phyloP scores from a whole-genome alignment of 2,888 invertebrate species.

The Pseudococcus jackbeardsleyi region DNA sequence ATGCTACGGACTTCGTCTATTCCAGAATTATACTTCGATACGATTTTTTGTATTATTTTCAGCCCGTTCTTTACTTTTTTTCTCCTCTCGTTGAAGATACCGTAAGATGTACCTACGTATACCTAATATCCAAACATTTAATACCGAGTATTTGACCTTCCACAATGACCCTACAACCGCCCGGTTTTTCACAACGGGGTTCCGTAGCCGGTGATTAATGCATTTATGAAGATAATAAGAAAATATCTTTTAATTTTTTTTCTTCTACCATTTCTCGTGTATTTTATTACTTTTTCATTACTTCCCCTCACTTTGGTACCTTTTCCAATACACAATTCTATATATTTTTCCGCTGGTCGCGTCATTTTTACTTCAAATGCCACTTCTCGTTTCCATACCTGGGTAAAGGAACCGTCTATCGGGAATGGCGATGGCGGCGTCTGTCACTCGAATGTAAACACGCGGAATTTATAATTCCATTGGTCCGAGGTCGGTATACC shows the following conservation, averaged over 20 bases:
- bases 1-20: too few species aligned
- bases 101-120: not conserved
- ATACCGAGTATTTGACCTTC: constrained; percentile 62
- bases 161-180: constrained; percentile 51
- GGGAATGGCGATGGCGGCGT: not conserved
- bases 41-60: constrained; percentile 9
- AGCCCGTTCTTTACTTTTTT: not conserved
- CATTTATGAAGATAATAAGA: constrained; percentile 63
- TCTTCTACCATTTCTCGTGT: constrained; percentile 58
- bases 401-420: not conserved
- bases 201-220: constrained; percentile 61
- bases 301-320: constrained; percentile 45
- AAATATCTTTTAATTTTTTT: constrained; percentile 59
- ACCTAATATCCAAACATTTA: constrained; percentile 59
- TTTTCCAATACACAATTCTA: not conserved
- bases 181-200: constrained; percentile 63
- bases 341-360: not conserved
- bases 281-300: constrained; percentile 64
- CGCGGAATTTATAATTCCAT: not conserved
- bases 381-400: not conserved
- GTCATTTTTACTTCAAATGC: not conserved
- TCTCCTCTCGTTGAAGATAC: not conserved
- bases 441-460: not conserved
- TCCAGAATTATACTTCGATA: too few species aligned
- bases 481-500: not conserved